These are phyloP conservation scores for Drosophila algonquin DNA, from an alignment of 2,888 invertebrate genomes.

Conservation along the genomic window DNA sequence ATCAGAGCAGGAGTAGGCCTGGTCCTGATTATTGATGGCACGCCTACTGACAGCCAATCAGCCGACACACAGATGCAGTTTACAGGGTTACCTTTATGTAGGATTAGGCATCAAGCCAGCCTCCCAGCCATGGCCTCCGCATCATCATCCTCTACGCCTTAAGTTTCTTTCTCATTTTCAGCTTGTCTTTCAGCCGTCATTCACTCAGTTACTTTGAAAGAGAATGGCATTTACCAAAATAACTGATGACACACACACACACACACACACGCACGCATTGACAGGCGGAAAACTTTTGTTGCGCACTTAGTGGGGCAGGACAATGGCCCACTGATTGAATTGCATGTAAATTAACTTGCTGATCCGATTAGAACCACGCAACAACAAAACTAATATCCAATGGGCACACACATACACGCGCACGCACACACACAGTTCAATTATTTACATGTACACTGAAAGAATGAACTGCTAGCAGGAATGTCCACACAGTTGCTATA, in stretches of 20 bases:
- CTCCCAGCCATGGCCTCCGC: neutral
- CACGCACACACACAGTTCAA: neutral
- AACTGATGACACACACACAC: conserved; percentile 29
- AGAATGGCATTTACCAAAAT: conserved; percentile 45
- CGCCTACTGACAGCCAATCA: conserved; percentile 31
- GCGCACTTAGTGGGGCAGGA: conserved; percentile 46
- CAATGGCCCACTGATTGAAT: conserved; percentile 72
- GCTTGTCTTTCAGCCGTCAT: conserved; percentile 35
- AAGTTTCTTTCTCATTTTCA: conserved; percentile 13
- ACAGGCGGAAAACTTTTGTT: conserved; percentile 31
- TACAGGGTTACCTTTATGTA: conserved; percentile 22
- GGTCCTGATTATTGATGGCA: conserved; percentile 34
- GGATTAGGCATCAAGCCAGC: conserved; percentile 30
- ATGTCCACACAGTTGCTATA: too few relatives aligned
- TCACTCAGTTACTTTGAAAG: conserved; percentile 38
- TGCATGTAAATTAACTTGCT: conserved; percentile 78
- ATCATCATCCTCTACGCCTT: neutral
- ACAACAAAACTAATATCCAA: conserved; percentile 42
- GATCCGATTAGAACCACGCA: conserved; percentile 68
- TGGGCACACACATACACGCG: conserved; percentile 13
- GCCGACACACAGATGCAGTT: conserved; percentile 17
- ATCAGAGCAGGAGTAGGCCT: neutral
- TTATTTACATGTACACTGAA: neutral
- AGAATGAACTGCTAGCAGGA: too few relatives aligned
- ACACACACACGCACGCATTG: too few relatives aligned